phyloP scores from a whole-genome alignment of 2,888 invertebrate genomes.

The Calephelis perditalis region DNA sequence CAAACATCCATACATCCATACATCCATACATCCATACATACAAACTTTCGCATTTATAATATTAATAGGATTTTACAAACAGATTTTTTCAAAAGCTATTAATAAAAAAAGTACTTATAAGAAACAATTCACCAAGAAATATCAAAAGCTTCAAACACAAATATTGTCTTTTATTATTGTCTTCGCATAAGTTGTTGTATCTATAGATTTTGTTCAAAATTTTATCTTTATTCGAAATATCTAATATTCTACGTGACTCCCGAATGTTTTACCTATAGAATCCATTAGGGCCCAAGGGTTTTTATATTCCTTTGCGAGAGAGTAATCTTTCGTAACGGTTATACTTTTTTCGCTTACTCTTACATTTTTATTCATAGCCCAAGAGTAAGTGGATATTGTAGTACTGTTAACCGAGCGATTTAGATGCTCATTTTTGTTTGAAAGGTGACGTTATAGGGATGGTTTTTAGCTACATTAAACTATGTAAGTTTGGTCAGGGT shows the following conservation, averaged over 20 bases:
- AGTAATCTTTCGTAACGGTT: constrained; percentile 63
- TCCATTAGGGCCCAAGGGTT: constrained; percentile 52
- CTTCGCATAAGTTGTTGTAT: constrained; percentile 24
- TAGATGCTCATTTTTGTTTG: too few species aligned
- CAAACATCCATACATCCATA: too few species aligned
- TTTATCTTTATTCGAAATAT: constrained; percentile 32
- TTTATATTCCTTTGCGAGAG: constrained; percentile 55
- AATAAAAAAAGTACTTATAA: too few species aligned
- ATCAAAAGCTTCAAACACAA: neutral
- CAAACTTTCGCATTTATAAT: too few species aligned
- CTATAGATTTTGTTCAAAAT: constrained; percentile 1
- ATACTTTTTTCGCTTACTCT: constrained; percentile 45
- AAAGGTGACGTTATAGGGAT: too few species aligned
- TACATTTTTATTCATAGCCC: constrained; percentile 41
- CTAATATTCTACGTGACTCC: constrained; percentile 73
- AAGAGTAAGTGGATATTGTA: neutral
- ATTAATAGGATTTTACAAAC: too few species aligned
- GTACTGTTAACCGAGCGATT: too few species aligned
- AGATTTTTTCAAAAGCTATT: too few species aligned
- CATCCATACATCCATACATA: too few species aligned
- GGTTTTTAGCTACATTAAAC: too few species aligned
- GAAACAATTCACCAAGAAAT: neutral
- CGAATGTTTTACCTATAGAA: constrained; percentile 35
- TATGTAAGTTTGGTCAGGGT: too few species aligned
- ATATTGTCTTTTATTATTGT: constrained; percentile 6